These are phyloP conservation scores for Acleris emargana DNA, from an alignment of 2,888 invertebrate species.

Conservation along the genomic window DNA sequence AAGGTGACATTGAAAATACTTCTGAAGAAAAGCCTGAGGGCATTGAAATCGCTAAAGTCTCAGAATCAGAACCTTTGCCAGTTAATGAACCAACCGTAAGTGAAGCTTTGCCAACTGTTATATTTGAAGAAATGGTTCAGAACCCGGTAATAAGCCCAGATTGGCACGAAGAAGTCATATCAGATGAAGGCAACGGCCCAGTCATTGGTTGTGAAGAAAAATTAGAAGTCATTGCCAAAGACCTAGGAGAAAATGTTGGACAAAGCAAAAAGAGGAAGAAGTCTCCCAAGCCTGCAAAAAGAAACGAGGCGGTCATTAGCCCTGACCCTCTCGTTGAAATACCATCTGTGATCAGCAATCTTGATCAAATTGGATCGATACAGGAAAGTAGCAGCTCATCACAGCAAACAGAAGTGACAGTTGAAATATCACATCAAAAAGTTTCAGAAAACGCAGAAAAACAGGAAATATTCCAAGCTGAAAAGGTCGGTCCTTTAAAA, in stretches of 20 bases:
- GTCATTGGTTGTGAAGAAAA: slow-evolving; percentile 25
- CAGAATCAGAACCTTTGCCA: neutral
- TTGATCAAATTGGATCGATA: slow-evolving; percentile 37
- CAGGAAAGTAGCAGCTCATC: slow-evolving; percentile 41
- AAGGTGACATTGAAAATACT: slow-evolving; percentile 38
- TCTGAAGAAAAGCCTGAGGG: neutral
- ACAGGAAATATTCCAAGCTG: slow-evolving; percentile 4
- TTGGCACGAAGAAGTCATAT: slow-evolving; percentile 35
- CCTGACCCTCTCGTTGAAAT: neutral
- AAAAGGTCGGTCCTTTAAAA: neutral
- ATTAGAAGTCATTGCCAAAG: neutral
- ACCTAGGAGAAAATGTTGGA: neutral
- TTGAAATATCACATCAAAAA: slow-evolving; percentile 42
- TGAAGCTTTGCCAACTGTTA: neutral
- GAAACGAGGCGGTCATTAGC: slow-evolving; percentile 5
- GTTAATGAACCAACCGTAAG: neutral
- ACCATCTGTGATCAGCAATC: slow-evolving; percentile 20
- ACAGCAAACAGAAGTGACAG: slow-evolving; percentile 38
- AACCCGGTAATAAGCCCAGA: slow-evolving; percentile 2
- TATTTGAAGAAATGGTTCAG: slow-evolving; percentile 8
- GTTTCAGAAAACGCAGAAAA: slow-evolving; percentile 9
- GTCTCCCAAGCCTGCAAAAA: slow-evolving; percentile 44
- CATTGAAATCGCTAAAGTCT: neutral
- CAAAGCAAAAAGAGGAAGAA: slow-evolving; percentile 42
- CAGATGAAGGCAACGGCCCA: slow-evolving; percentile 22